Evolutionary conservation across 2,113 vertebrate species (phyloP), one percentile per base, ranked within the genome.

Genomic region (Salminus brasiliensis): DNA sequence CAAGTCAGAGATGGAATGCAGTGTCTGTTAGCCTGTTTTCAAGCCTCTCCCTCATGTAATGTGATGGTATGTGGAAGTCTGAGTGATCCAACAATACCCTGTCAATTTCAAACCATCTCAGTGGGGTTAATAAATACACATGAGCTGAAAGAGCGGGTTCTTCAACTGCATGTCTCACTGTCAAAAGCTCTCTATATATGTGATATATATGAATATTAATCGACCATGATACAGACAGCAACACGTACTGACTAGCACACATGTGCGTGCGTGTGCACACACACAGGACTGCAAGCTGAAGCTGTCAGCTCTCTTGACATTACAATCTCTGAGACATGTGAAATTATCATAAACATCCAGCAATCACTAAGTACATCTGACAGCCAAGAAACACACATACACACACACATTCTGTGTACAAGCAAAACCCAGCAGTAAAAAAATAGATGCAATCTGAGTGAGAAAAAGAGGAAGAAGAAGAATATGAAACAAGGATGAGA

Each of bases 261-360:
- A 62, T 15, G 29, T 11, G 32, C 27, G 6, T 29, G 18, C 29
- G n/a, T 7, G 11, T 8, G 39, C 18, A n/a, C 62, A 66, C 32
- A 66, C 9, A 11, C 32, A 11, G 8, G 8, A 66, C 30, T 34
- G 15, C 52, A 73, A 59, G 34, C 23, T 21, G 36, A 59, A 36
- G 55, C 29, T 41, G 34, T 59, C 34, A 41, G 53, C 53, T 21
- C 21, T 59, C 52, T 41, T 23, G 39, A 74, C 41, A 18, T 16
- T 7, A 9, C 30, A 41, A n/a, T 43, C 34, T 74, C 25, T n/a
- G 57, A 62, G 69, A 13, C 59, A 55, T 45, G 49, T 45, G 34
- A 69, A 45, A 67, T 74, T 43, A 74, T 74, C 65, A 80, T 74
- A 59, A 80, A 74, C 55, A 29, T 74, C 39, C 52, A 60, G 29